Evolutionary conservation across 1,140 invertebrate species (phyloP), one percentile per base, ranked within the genome.

Genomic region (Bicyclus anynana): DNA sequence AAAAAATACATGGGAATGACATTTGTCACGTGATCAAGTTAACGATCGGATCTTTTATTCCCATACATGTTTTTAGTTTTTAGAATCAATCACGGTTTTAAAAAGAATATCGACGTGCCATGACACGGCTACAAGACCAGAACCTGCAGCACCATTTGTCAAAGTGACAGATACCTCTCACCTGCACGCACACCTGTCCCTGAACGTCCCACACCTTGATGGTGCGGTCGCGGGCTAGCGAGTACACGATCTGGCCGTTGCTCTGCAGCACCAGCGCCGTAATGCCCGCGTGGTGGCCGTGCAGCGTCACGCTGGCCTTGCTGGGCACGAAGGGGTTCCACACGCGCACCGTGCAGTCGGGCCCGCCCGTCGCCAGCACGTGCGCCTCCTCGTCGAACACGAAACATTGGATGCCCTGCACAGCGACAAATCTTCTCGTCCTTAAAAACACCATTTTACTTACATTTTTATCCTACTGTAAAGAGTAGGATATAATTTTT

Each of bases 261-360:
- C 73, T 71, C 80, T 93, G 92, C 29, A 95, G 89, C 58, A 93
- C 90, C 14, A 96, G 75, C 17, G 90, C 89, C 16, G 92, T 90
- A 62, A 96, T 91, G 17, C 91, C 91, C 1, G 93, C 91, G 60
- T 91, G 91, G 80, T 96, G 95, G 7, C 94, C 94, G 13, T 87
- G 81, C 5, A 95, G 84, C 5, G 92, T 80, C 2, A 89, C 89
- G 27, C 87, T 92, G 1, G 93, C 89, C 67, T 92, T 91, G 17
- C 80, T 78, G 1, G 94, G 90, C 13, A 94, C 91, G 76, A 94
- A 95, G 0, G 93, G 91, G 76, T 94, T 94, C 95, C 95, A 96
- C 14, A 95, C 73, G 9, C 93, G 90, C 1, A 96, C 90, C 37
- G 91, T 73, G 67, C 92, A 93, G 76, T 96, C 94, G 0, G 92